These are phyloP conservation scores for Cariama cristata DNA, from an alignment of 2,113 vertebrate species.

Conservation along the genomic window DNA sequence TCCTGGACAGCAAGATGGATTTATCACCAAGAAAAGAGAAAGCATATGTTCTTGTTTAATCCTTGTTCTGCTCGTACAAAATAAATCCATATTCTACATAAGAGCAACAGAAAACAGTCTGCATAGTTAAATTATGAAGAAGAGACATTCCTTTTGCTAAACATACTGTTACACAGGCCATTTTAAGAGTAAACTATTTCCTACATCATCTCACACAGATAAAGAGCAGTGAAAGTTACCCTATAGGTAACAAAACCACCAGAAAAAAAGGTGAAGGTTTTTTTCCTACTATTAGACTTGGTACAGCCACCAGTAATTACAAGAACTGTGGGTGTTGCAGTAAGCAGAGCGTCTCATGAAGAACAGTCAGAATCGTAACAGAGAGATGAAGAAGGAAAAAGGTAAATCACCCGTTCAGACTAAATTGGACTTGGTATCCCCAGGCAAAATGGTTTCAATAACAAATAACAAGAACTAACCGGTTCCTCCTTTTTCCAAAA, in stretches of 20 bases:
- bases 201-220: background rate
- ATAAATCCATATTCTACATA: background rate
- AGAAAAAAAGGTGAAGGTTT: background rate
- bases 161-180: accelerated
- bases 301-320: background rate
- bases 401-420: background rate
- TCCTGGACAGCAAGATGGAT: constrained; percentile 15
- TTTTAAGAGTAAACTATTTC: background rate
- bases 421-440: background rate
- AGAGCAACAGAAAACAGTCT: background rate
- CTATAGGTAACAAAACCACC: background rate
- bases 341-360: constrained; percentile 5
- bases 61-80: background rate
- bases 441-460: constrained; percentile 27
- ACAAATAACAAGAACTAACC: background rate
- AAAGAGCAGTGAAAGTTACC: background rate
- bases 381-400: background rate
- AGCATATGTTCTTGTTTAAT: constrained; percentile 46
- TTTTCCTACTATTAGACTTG: background rate
- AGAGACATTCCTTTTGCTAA: background rate
- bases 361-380: background rate
- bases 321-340: background rate
- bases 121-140: background rate
- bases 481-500: background rate
- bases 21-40: constrained; percentile 19